A percentile compares a stretch with the other conserved stretches of the same genome.
These are phyloP conservation scores for Shargacucullia verbasci DNA, from an alignment of 2,888 invertebrate genomes.

Conservation along the genomic window DNA sequence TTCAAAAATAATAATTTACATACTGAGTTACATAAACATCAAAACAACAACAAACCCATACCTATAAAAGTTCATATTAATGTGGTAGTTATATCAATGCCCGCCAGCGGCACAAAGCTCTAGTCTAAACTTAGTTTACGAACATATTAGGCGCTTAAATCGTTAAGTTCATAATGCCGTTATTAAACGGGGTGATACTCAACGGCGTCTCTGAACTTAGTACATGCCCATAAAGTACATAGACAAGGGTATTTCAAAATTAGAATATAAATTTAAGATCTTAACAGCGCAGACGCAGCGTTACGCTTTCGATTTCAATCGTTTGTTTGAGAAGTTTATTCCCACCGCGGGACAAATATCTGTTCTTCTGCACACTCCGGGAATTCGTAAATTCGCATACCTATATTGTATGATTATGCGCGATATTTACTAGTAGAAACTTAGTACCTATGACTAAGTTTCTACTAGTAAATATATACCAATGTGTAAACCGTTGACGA, in stretches of 20 bases:
- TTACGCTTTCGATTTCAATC: too few species aligned
- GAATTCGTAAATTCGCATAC: too few species aligned
- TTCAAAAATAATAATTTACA: background rate
- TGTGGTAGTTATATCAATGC: slow-evolving; percentile 19
- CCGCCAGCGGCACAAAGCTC: slow-evolving; percentile 35
- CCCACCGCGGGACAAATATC: too few species aligned
- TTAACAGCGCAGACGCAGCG: background rate
- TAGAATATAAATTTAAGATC: background rate
- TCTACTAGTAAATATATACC: too few species aligned
- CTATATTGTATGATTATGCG: too few species aligned
- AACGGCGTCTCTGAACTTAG: slow-evolving; percentile 9
- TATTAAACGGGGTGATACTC: slow-evolving; percentile 29
- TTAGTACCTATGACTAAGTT: too few species aligned
- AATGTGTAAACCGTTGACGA: too few species aligned
- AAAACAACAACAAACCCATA: slow-evolving; percentile 9
- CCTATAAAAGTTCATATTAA: background rate
- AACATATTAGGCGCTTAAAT: slow-evolving; percentile 54
- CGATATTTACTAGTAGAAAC: too few species aligned
- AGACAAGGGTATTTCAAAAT: slow-evolving; percentile 5
- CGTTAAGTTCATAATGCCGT: slow-evolving; percentile 36
- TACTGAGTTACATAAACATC: background rate
- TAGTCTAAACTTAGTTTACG: slow-evolving; percentile 37
- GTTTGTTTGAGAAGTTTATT: too few species aligned
- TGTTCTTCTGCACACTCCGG: too few species aligned
- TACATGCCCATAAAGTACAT: slow-evolving; percentile 6